Evolutionary conservation across 2,888 invertebrate genomes (phyloP), one percentile per base, ranked within the genome.

Genomic region (Mamestra brassicae): DNA sequence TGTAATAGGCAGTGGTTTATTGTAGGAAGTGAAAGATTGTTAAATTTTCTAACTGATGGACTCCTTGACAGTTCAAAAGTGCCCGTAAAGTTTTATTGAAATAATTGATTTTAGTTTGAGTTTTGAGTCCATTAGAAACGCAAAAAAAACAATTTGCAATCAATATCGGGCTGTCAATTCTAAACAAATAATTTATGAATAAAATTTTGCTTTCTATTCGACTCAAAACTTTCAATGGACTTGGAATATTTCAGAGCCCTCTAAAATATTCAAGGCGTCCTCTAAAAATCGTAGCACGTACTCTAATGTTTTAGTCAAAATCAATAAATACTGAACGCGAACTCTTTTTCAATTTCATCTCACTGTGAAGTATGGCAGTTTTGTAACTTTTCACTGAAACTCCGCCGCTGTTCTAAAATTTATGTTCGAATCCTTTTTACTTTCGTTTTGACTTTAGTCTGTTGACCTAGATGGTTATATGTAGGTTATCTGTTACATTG

Each of bases 381-480:
- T 54, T 69, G 58, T n/a, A 68, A 81, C 67, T 83, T 81, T 85
- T 72, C 70, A 73, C 70, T 66, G 13, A 55, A 78, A 71, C 74
- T 80, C 63, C 47, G 60, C 3, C 52, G 57, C 63, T 60, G 52
- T 38, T 84, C 68, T 70, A 45, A 74, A 74, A 78, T 81, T 78
- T 76, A 76, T 78, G 72, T 52, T 54, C 61, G 15, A 76, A 78
- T 81, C 71, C 76, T 83, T 85, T 71, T 78, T 80, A 78, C 45
- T 80, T 74, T 78, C 26, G 26, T 74, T 74, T 55, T 66, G 63
- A 78, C 64, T 73, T 65, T 57, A 17, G 52, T 73, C 82, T 69
- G 52, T 11, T 58, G 73, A 79, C 73, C 81, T 77, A 71, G 15
- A 73, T 61, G 80, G 36, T n/a, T 61, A n/a, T 4, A 61, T 45